phyloP scores from a whole-genome alignment of 2,888 invertebrate genomes.

The Diarsia rubi region DNA sequence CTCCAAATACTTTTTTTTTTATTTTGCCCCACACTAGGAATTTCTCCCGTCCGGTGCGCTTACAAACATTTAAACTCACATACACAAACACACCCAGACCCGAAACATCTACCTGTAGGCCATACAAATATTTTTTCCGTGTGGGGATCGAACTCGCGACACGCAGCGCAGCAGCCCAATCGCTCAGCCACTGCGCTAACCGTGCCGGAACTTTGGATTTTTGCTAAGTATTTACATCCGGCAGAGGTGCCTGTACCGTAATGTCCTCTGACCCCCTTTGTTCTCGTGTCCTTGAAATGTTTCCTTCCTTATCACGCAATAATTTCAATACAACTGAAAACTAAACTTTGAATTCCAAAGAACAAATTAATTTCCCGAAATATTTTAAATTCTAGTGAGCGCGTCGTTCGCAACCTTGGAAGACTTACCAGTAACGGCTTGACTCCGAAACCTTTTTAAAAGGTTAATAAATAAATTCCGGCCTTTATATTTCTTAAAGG shows the following conservation, averaged over 20 bases:
- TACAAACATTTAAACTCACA: too few relatives aligned
- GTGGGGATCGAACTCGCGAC: too few relatives aligned
- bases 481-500: conserved; percentile 56
- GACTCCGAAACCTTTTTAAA: conserved; percentile 55
- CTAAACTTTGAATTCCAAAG: conserved; percentile 38
- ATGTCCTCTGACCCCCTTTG: conserved; percentile 8
- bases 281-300: conserved; percentile 36
- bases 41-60: too few relatives aligned
- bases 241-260: conserved; percentile 9
- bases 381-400: conserved; percentile 53
- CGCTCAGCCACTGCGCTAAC: too few relatives aligned
- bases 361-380: conserved; percentile 53
- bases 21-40: too few relatives aligned
- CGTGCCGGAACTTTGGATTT: too few relatives aligned
- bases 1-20: too few relatives aligned
- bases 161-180: too few relatives aligned
- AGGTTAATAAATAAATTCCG: conserved; percentile 62
- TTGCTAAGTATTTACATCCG: background rate
- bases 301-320: conserved; percentile 49
- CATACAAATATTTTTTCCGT: too few relatives aligned
- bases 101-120: too few relatives aligned
- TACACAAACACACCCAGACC: too few relatives aligned
- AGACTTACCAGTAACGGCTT: conserved; percentile 54
- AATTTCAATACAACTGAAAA: conserved; percentile 42
- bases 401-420: conserved; percentile 45